These are phyloP conservation scores for Drosophila tropicalis DNA, from an alignment of 1,140 invertebrate species.

Conservation along the genomic window DNA sequence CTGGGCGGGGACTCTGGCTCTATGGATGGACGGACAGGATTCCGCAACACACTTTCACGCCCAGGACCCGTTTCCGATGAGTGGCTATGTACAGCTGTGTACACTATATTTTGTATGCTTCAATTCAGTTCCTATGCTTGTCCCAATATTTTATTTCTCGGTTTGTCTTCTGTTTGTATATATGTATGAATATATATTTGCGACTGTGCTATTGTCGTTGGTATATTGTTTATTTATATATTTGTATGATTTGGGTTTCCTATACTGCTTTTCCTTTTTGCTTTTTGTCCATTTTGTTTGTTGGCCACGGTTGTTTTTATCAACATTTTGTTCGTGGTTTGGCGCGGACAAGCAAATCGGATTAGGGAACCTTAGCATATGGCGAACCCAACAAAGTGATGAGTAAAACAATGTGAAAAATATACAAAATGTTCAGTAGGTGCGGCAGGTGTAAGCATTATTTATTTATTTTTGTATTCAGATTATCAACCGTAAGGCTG, in stretches of 20 bases:
- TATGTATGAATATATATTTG: neutral
- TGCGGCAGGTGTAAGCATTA: too few species aligned
- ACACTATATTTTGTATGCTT: slow-evolving; percentile 9
- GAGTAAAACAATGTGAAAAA: slow-evolving; percentile 1
- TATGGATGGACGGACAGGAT: neutral
- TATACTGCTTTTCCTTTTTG: slow-evolving; percentile 23
- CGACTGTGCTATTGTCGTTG: neutral
- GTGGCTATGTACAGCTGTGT: slow-evolving; percentile 1
- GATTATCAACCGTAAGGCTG: too few species aligned
- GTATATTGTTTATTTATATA: slow-evolving; percentile 38
- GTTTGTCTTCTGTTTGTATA: neutral
- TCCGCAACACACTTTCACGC: neutral
- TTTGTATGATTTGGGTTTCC: slow-evolving; percentile 47
- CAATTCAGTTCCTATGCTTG: slow-evolving; percentile 33
- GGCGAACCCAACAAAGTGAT: neutral
- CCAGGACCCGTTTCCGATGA: slow-evolving; percentile 2
- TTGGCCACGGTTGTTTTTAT: slow-evolving; percentile 55
- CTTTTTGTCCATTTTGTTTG: slow-evolving; percentile 32
- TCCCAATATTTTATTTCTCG: slow-evolving; percentile 20
- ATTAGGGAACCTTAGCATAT: slow-evolving; percentile 19
- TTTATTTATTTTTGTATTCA: too few species aligned
- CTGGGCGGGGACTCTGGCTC: neutral
- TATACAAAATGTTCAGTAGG: neutral
- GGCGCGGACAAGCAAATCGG: slow-evolving; percentile 31
- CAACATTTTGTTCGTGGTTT: slow-evolving; percentile 28